These are phyloP conservation scores for Caenorhabditis imperialis DNA, from an alignment of 2,888 invertebrate genomes.

Conservation along the genomic window DNA sequence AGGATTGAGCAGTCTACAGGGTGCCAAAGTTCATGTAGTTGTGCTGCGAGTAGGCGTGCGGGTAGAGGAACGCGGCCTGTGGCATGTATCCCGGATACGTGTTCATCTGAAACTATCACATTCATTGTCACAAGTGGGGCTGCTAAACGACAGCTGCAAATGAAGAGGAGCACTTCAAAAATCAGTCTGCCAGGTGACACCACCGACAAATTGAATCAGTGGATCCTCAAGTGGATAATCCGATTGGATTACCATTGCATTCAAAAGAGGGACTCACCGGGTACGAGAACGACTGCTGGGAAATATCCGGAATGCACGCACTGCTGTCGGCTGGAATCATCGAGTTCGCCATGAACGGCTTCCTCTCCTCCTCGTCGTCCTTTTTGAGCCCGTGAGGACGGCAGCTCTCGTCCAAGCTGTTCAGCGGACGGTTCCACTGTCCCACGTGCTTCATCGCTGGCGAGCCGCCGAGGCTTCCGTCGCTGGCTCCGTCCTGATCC, in stretches of 20 bases:
- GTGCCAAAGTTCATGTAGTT: neutral
- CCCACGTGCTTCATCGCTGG: no score
- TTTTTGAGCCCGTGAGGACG: conserved; percentile 50
- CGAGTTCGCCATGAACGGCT: conserved; percentile 16
- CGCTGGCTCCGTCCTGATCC: conserved; percentile 24
- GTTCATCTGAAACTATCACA: conserved; percentile 45
- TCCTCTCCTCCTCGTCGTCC: conserved; percentile 33
- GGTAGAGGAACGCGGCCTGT: conserved; percentile 28
- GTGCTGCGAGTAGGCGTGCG: conserved; percentile 16
- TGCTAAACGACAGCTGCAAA: conserved; percentile 41
- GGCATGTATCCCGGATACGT: conserved; percentile 32
- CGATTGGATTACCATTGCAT: conserved; percentile 33
- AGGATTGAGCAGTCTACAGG: conserved; percentile 15
- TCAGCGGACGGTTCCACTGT: no score
- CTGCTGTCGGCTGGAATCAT: conserved; percentile 10
- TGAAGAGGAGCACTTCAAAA: conserved; percentile 39
- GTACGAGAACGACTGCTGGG: conserved; percentile 35
- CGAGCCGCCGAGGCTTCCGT: conserved; percentile 28
- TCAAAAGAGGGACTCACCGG: conserved; percentile 30
- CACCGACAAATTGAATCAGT: conserved; percentile 43
- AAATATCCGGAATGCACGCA: conserved; percentile 50
- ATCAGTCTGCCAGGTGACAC: conserved; percentile 49
- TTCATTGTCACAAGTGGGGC: conserved; percentile 14
- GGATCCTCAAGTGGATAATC: conserved; percentile 43
- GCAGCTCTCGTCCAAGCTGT: no score